Evolutionary conservation across 2,113 vertebrate genomes (phyloP).

Genomic region (Axis porcinus): DNA sequence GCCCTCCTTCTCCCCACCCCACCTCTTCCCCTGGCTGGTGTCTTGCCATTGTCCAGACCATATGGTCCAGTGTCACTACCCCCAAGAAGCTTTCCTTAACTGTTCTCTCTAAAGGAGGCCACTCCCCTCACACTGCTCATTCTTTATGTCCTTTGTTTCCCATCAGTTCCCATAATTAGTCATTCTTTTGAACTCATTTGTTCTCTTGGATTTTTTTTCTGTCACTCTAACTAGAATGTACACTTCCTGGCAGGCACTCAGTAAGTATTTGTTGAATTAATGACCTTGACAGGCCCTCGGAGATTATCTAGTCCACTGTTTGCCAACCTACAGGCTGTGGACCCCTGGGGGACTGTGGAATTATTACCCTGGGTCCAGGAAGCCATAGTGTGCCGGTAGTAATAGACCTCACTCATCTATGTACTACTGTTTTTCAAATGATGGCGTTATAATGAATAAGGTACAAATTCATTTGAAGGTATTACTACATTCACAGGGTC

Average conservation of each 20-base stretch:
- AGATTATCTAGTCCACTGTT: neutral
- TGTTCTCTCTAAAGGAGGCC: neutral
- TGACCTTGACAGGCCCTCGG: neutral
- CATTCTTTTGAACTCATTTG: neutral
- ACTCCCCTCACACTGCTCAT: neutral
- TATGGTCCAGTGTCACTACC: neutral
- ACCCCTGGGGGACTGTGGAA: neutral
- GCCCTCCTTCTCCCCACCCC: neutral
- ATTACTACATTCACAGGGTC: neutral
- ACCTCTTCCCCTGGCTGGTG: neutral
- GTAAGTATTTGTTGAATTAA: conserved; percentile 7
- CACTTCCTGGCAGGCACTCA: neutral
- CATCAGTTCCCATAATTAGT: neutral
- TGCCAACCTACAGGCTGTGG: neutral
- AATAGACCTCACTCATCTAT: neutral
- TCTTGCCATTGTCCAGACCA: neutral
- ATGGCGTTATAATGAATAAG: neutral
- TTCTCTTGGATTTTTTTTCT: conserved; percentile 26
- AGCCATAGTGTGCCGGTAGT: neutral
- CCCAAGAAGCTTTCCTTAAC: neutral
- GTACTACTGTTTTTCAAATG: neutral
- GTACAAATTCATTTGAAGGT: neutral
- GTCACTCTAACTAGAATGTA: neutral
- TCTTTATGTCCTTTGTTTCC: neutral
- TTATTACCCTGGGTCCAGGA: neutral